Conservation (phyloP, 2,113 vertebrate species). For the Syngnathus scovelli region DNA sequence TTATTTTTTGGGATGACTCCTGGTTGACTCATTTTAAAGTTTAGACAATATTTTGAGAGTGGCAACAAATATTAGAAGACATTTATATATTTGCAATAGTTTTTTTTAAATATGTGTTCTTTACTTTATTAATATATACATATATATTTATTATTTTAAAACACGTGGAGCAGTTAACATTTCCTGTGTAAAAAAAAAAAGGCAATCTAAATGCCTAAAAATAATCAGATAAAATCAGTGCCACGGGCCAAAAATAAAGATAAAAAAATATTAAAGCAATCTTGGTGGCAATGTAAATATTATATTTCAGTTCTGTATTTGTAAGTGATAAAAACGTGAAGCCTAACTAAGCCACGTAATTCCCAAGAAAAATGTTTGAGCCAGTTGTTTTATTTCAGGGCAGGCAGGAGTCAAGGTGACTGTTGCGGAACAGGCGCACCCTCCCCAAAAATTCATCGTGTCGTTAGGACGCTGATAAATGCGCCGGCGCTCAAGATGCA, state of each 20-base stretch:
- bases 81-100: not conserved
- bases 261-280: too few species aligned
- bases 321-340: too few species aligned
- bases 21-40: too few species aligned
- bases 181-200: not conserved
- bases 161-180: not conserved
- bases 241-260: not conserved
- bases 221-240: not conserved
- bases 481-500: constrained; percentile 59
- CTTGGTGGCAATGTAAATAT: not conserved
- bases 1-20: too few species aligned
- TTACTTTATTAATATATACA: not conserved
- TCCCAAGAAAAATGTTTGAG: not conserved
- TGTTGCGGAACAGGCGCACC: constrained; percentile 52
- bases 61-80: not conserved
- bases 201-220: not conserved
- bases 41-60: not conserved
- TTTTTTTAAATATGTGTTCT: not conserved
- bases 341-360: not conserved
- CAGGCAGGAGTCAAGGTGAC: not conserved
- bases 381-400: not conserved
- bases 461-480: constrained; percentile 58
- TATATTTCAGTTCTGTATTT: too few species aligned
- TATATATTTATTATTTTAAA: not conserved
- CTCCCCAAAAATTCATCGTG: constrained; percentile 29